Evolutionary conservation across 2,113 vertebrate genomes (phyloP).

Genomic region (Corapipo altera): DNA sequence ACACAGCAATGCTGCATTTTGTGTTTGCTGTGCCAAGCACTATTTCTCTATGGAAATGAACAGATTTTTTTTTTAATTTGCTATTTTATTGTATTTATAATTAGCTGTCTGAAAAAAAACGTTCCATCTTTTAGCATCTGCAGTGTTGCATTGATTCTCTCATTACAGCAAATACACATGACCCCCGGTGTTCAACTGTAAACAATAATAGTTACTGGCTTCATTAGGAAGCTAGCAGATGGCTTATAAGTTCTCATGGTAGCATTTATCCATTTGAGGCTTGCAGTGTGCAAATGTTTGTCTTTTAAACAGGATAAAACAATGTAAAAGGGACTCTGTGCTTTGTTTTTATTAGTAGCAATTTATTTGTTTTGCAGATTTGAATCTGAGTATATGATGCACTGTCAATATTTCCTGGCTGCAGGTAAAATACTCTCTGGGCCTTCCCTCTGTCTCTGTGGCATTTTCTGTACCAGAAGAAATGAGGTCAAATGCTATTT

Average conservation of each 20-base stretch:
- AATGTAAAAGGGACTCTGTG: slow-evolving; percentile 68
- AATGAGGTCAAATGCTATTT: not conserved
- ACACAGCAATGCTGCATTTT: slow-evolving; percentile 25
- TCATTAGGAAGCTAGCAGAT: slow-evolving; percentile 82
- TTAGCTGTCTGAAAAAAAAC: slow-evolving; percentile 69
- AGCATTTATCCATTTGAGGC: slow-evolving; percentile 74
- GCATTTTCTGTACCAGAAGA: not conserved
- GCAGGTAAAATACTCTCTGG: not conserved
- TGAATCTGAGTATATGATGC: slow-evolving; percentile 29
- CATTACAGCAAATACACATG: slow-evolving; percentile 73
- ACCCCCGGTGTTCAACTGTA: slow-evolving; percentile 76
- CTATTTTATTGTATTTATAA: slow-evolving; percentile 76
- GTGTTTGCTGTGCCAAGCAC: slow-evolving; percentile 50
- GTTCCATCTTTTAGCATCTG: slow-evolving; percentile 61
- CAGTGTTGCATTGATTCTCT: slow-evolving; percentile 72
- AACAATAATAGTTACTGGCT: slow-evolving; percentile 78
- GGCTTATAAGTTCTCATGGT: slow-evolving; percentile 78
- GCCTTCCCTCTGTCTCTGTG: not conserved
- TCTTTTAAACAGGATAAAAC: slow-evolving; percentile 72
- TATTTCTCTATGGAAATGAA: slow-evolving; percentile 64
- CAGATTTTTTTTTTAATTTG: slow-evolving; percentile 63
- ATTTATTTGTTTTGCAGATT: slow-evolving; percentile 63
- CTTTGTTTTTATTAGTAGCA: slow-evolving; percentile 66
- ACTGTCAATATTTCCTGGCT: slow-evolving; percentile 9
- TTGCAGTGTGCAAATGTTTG: slow-evolving; percentile 74